Percentiles rank a stretch among this genome's conserved stretches.
Conservation (phyloP, 2,113 vertebrate genomes). For the Melanocharis versteri region DNA sequence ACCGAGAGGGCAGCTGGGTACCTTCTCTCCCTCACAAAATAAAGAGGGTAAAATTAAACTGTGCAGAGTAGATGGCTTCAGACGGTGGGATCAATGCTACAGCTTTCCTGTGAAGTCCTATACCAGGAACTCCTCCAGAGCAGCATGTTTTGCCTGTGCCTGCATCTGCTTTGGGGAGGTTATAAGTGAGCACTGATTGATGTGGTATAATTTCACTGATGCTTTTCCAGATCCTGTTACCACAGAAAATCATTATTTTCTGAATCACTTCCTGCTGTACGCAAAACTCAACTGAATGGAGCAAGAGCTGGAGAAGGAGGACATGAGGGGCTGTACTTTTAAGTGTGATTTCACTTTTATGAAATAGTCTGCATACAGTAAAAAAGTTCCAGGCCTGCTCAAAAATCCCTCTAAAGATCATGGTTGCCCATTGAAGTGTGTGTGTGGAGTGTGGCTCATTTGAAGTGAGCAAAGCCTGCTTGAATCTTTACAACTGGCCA, state of each 20-base stretch:
- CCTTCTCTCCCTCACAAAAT: background rate
- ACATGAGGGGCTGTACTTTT: background rate
- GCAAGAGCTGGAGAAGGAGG: background rate
- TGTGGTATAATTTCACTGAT: background rate
- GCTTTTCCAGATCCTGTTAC: background rate
- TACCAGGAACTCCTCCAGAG: background rate
- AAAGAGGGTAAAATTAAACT: background rate
- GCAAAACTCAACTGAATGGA: background rate
- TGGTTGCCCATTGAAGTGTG: background rate
- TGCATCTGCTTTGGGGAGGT: background rate
- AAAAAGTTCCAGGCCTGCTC: background rate
- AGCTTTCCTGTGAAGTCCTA: background rate
- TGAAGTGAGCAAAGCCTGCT: background rate
- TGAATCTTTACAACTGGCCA: background rate
- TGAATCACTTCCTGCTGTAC: background rate
- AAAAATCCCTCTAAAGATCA: background rate
- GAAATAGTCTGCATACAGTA: background rate
- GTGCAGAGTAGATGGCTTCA: background rate
- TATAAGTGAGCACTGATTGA: background rate
- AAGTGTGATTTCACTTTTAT: background rate
- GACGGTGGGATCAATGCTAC: background rate
- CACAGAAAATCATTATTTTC: background rate
- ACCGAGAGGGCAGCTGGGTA: background rate
- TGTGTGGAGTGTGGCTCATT: accelerated
- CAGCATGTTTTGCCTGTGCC: background rate